These are phyloP conservation scores for Clupea harengus DNA, from an alignment of 2,113 vertebrate genomes.

Conservation along the genomic window DNA sequence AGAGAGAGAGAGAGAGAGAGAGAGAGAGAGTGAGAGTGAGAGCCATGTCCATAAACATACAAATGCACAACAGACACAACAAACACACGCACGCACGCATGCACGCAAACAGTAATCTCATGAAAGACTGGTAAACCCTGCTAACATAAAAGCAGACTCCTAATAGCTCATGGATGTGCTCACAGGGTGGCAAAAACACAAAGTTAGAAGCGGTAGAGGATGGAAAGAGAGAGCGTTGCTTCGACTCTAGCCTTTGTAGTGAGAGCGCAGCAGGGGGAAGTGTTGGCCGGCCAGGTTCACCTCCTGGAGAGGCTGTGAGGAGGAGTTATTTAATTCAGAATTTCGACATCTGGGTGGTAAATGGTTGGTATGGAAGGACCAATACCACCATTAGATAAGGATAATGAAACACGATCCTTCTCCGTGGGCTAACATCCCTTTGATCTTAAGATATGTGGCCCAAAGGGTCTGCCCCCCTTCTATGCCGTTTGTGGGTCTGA, in stretches of 20 bases:
- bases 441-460: neutral
- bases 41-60: neutral
- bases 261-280: neutral
- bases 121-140: neutral
- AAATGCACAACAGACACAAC: neutral
- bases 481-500: neutral
- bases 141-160: neutral
- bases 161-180: neutral
- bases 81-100: neutral
- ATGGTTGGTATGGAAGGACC: neutral
- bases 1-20: neutral
- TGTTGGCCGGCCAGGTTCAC: neutral
- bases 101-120: neutral
- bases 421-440: neutral
- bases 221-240: neutral
- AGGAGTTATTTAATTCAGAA: neutral
- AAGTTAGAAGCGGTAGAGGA: neutral
- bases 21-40: too few relatives aligned
- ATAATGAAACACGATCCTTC: neutral
- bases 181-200: slow-evolving; percentile 5
- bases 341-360: neutral
- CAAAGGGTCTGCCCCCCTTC: neutral
- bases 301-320: neutral
- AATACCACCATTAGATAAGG: neutral
- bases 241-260: neutral